Evolutionary conservation across 2,888 invertebrate genomes (phyloP), one percentile per base, ranked within the genome.

Genomic region (Lithophane leautieri): DNA sequence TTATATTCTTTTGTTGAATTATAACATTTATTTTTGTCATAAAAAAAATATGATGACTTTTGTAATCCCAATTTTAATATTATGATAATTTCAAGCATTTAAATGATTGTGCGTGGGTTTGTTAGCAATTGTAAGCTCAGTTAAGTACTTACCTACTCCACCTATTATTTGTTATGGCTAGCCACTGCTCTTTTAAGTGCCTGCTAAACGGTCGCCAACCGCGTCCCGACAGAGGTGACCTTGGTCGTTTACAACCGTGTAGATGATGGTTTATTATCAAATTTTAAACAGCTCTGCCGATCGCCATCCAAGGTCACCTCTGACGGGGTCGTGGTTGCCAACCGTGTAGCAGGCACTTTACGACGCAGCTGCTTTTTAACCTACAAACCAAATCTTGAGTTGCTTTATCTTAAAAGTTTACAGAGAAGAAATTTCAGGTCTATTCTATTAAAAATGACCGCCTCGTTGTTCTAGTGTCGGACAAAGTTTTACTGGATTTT

Each of bases 351-450:
- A 34, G 28, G 28, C 28, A 34, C 4, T 34, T 34, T 34, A 34
- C 4, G 61, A 81, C 52, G 28, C 62, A 68, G 58, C 67, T 79
- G 67, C 44, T 22, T 28, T 63, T 44, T 79, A 58, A 75, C 67
- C 75, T 68, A 63, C 16, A 74, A 75, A 78, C 11, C 8, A 67
- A 56, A 62, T 71, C 8, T 56, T 4, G n/a, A 28, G 19, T 42
- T 73, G 2, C 2, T 50, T 42, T 25, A 22, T 25, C n/a, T 25
- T 40, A 12, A 6, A 50, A 50, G 0, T 4, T 28, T 25, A 54
- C 12, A 54, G 12, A 54, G 4, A 54, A n/a, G n/a, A 52, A 52
- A 52, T 3, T 9, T 9, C 52, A 9, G 52, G 22, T 52, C 22
- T 52, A 52, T 52, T 22, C 52, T 22, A 52, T 19, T 19, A 50